These are phyloP conservation scores for Sesia bembeciformis DNA, from an alignment of 2,888 invertebrate genomes.

Conservation along the genomic window DNA sequence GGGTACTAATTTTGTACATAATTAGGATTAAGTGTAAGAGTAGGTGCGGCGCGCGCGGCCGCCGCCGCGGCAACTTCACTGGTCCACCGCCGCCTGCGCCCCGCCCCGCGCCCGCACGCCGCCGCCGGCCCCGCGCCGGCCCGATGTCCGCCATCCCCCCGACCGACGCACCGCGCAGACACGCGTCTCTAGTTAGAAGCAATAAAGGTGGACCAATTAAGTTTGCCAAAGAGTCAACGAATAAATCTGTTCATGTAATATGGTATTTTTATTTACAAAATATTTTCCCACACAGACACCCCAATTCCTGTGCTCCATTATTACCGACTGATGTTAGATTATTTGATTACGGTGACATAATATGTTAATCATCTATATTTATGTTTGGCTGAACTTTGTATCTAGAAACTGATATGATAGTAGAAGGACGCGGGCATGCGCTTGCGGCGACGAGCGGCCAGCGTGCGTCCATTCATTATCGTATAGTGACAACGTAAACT, in stretches of 20 bases:
- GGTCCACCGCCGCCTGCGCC: conserved; percentile 47
- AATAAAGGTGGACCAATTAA: conserved; percentile 68
- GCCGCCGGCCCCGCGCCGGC: conserved; percentile 3
- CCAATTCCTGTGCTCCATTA: neutral
- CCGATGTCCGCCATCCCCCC: conserved; percentile 2
- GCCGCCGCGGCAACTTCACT: conserved; percentile 52
- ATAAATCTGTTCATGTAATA: conserved; percentile 63
- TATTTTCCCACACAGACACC: no score
- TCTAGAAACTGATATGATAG: neutral
- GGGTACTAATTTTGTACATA: conserved; percentile 69
- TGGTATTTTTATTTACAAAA: conserved; percentile 19
- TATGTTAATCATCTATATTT: neutral
- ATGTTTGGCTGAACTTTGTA: neutral
- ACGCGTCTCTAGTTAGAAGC: conserved; percentile 43
- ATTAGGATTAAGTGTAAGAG: conserved; percentile 57
- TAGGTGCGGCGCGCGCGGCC: conserved; percentile 43
- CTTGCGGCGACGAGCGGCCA: no score
- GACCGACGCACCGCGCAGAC: conserved; percentile 9
- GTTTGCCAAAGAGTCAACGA: conserved; percentile 70
- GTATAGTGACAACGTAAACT: no score
- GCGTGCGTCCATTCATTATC: no score
- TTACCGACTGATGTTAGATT: no score
- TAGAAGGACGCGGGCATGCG: no score
- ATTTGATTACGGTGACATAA: no score
- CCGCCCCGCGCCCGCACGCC: conserved; percentile 11